Base-by-base conservation (phyloP, 2,797 vertebrate genomes). In the Salarias fasciatus region DNA sequence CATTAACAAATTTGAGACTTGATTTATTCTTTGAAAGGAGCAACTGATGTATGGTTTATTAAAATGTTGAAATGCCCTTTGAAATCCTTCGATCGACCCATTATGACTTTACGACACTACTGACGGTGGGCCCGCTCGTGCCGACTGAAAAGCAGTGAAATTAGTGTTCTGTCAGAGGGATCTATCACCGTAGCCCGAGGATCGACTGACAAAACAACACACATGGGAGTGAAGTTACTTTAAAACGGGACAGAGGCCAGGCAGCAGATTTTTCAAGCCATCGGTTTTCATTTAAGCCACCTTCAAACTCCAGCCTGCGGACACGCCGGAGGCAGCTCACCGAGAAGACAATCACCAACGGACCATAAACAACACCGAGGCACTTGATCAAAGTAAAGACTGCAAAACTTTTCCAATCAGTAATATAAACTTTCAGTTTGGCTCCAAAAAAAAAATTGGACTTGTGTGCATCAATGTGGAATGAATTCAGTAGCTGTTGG, bases 21-120 rank as follows among this genome's bases (percentile, higher is more conserved):
- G 48, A 70, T 80, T 78, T 71, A 45, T 82, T 75, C 63, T 74
- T 78, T 79, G 69, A 75, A 84, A 84, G 53, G 63, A 80, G 63
- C 72, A 62, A 66, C 36, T 56, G 24, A 58, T 35, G 54, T 13
- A 63, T 59, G 51, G 33, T 5, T 35, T 24, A 56, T 4, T 2
- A 69, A 72, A 45, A 1, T 2, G n/a, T 31, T 24, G 11, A 46
- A 10, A 47, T 61, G 63, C 62, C 18, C 60, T 41, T 63, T 11
- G 31, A 35, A 65, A 66, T 44, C 51, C 54, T 56, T 63, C 45
- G 46, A 13, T 47, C 63, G 73, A 43, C 29, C 42, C 43, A 55
- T 14, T 67, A 18, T 83, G 61, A 5, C 31, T 44, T 40, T 56
- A 8, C 60, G 57, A 65, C 57, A 64, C 63, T 72, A 55, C 24